These are phyloP conservation scores for Orchesellides sinensis DNA, from an alignment of 2,888 invertebrate species.

Conservation along the genomic window DNA sequence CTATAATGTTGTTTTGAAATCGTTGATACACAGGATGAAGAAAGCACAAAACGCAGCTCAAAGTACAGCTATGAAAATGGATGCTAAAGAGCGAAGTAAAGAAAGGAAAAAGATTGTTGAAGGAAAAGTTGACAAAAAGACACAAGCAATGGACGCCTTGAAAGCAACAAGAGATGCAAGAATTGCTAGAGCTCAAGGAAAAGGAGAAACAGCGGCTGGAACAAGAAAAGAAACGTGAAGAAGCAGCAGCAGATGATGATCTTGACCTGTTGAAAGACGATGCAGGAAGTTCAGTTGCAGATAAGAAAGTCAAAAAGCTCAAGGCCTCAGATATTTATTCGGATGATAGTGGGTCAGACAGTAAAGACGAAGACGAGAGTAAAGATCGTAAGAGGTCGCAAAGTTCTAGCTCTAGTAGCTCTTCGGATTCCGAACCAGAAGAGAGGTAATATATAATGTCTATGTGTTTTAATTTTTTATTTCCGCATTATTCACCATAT, in stretches of 20 bases:
- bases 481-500: neutral
- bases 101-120: slow-evolving; percentile 94
- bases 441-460: slow-evolving; percentile 75
- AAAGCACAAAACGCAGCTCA: slow-evolving; percentile 75
- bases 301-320: slow-evolving; percentile 84
- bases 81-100: slow-evolving; percentile 87
- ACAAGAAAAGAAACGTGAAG: slow-evolving; percentile 77
- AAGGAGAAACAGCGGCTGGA: slow-evolving; percentile 78
- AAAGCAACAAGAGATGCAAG: slow-evolving; percentile 95
- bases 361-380: slow-evolving; percentile 77
- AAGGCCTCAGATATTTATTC: slow-evolving; percentile 98
- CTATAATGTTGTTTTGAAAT: neutral
- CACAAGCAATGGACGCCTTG: slow-evolving; percentile 94
- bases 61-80: slow-evolving; percentile 77
- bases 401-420: slow-evolving; percentile 69
- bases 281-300: slow-evolving; percentile 76
- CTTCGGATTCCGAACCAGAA: slow-evolving; percentile 78
- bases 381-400: slow-evolving; percentile 74
- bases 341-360: slow-evolving; percentile 87
- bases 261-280: slow-evolving; percentile 77
- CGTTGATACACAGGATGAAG: slow-evolving; percentile 12
- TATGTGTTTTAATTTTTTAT: slow-evolving; percentile 71
- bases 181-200: slow-evolving; percentile 82
- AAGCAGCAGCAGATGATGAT: slow-evolving; percentile 77
- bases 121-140: slow-evolving; percentile 88